Conservation (phyloP, 2,113 vertebrate genomes). For the Anolis carolinensis region DNA sequence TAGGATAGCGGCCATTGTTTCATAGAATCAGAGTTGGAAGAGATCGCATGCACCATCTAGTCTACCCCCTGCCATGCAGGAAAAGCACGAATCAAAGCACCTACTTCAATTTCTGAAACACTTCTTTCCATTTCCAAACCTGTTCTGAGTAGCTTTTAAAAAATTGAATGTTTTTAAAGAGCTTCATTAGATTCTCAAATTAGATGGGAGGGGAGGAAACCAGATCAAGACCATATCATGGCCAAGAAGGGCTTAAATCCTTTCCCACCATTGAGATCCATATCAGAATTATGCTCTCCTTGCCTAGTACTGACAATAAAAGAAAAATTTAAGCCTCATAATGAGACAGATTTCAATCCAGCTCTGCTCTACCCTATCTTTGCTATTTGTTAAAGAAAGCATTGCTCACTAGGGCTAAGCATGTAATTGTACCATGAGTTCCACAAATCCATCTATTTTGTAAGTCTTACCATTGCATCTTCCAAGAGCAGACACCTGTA, state of each 20-base stretch:
- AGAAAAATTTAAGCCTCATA: neutral
- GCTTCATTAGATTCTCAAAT: too few species aligned
- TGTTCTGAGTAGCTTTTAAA: neutral
- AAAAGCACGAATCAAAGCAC: too few species aligned
- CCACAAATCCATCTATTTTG: neutral
- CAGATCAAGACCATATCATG: neutral
- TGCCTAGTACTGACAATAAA: neutral
- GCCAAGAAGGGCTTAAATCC: neutral
- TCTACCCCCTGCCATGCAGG: too few species aligned
- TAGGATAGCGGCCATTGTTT: too few species aligned
- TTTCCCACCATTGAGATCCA: neutral
- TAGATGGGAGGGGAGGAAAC: neutral
- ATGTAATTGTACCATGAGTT: neutral
- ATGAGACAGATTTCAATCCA: neutral
- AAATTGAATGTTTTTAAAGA: too few species aligned
- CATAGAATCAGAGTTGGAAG: too few species aligned
- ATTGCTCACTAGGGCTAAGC: neutral
- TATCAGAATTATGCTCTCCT: neutral
- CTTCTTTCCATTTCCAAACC: neutral
- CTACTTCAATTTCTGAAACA: neutral
- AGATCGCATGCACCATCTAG: too few species aligned
- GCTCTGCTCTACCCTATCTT: neutral
- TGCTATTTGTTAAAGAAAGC: neutral
- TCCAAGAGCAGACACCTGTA: constrained; percentile 94
- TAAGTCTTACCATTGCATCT: constrained; percentile 89